These are phyloP conservation scores for Drosophila auraria DNA, from an alignment of 1,140 invertebrate species.

Conservation along the genomic window DNA sequence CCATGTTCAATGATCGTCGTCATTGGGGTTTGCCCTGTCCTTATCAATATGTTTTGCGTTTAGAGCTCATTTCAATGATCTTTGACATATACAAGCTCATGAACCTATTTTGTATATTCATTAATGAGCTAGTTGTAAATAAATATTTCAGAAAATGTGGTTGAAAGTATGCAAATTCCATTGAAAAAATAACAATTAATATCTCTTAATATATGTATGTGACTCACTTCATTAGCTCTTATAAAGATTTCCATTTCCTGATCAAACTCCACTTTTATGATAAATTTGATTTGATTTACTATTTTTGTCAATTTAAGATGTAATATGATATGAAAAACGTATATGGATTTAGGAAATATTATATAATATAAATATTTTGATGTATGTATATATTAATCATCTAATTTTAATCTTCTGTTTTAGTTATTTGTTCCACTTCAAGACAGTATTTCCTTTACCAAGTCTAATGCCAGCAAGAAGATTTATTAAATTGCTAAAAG, in stretches of 20 bases:
- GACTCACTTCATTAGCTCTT: no score
- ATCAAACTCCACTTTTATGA: no score
- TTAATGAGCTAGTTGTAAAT: no score
- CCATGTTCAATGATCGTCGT: constrained; percentile 1
- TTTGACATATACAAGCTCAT: neutral
- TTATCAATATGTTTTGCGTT: constrained; percentile 11
- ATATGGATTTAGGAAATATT: neutral
- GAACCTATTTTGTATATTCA: no score
- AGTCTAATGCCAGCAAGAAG: neutral
- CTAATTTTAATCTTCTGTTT: neutral
- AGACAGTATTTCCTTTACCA: neutral
- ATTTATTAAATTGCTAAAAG: no score
- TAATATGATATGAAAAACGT: neutral
- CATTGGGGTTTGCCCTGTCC: neutral
- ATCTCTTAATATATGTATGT: neutral
- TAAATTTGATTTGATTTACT: neutral
- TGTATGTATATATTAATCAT: neutral
- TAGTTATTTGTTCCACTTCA: no score
- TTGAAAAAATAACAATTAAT: no score
- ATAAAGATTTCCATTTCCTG: neutral
- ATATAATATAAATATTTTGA: neutral
- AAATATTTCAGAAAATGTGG: neutral
- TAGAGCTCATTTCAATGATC: constrained; percentile 6
- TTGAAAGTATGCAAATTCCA: neutral
- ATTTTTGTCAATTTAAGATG: neutral